A percentile compares a stretch with the other conserved stretches of the same genome.
These are phyloP conservation scores for Charadrius vociferus DNA, from an alignment of 2,113 vertebrate species.

Conservation along the genomic window DNA sequence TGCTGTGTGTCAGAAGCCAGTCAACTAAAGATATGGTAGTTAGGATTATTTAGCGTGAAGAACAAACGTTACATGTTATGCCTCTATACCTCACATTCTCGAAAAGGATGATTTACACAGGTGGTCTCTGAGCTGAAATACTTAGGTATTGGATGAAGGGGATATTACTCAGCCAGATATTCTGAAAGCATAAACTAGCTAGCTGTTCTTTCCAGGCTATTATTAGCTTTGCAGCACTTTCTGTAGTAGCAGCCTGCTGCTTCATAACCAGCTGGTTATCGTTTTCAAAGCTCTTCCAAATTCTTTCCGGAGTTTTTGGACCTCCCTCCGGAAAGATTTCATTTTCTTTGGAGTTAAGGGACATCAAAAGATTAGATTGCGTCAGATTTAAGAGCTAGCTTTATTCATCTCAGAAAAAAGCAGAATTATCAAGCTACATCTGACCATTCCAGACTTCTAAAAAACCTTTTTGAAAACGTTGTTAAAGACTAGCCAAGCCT, in stretches of 20 bases:
- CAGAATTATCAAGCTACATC: slow-evolving; percentile 62
- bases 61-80: neutral
- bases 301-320: slow-evolving; percentile 70
- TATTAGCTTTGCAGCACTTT: slow-evolving; percentile 64
- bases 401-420: slow-evolving; percentile 60
- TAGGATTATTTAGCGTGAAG: neutral
- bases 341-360: slow-evolving; percentile 70
- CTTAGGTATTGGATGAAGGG: neutral
- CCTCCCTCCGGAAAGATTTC: slow-evolving; percentile 59
- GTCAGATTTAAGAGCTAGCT: slow-evolving; percentile 14
- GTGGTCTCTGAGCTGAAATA: slow-evolving; percentile 20
- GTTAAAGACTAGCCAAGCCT: neutral
- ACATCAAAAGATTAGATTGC: slow-evolving; percentile 64
- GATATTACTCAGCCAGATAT: neutral
- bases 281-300: slow-evolving; percentile 68
- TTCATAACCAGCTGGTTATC: slow-evolving; percentile 52
- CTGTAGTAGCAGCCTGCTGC: slow-evolving; percentile 46
- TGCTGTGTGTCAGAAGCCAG: neutral
- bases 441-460: slow-evolving; percentile 12
- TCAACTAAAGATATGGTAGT: neutral
- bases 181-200: slow-evolving; percentile 5
- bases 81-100: neutral
- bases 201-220: slow-evolving; percentile 45
- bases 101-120: neutral
- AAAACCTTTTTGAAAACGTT: neutral